Conservation (phyloP, 2,797 vertebrate genomes). For the Knipowitschia caucasica region DNA sequence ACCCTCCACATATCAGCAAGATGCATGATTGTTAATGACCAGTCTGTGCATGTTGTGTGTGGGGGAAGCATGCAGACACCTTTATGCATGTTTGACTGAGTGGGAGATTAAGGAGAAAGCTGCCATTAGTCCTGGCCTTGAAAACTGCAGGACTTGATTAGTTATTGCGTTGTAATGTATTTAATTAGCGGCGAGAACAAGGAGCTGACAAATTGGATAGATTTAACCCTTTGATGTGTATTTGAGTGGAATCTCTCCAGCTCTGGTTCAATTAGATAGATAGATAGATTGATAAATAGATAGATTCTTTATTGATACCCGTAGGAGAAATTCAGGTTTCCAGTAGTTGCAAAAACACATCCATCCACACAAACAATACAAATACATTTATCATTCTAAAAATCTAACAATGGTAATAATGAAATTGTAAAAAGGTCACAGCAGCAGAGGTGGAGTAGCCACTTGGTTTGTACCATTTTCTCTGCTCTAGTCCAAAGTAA, state of each 20-base stretch:
- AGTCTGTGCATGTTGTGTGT: background rate
- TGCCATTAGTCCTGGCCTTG: constrained; percentile 18
- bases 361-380: no score
- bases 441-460: no score
- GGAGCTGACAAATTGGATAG: constrained; percentile 5
- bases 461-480: no score
- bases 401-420: no score
- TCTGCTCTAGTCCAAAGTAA: no score
- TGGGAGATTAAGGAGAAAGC: constrained; percentile 33
- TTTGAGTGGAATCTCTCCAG: background rate
- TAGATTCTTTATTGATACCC: no score
- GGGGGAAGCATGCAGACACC: constrained; percentile 3
- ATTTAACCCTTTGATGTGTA: background rate
- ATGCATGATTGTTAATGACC: constrained; percentile 40
- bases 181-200: constrained; percentile 35
- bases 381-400: no score
- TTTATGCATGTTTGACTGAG: constrained; percentile 35
- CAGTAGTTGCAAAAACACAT: no score
- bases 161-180: constrained; percentile 35
- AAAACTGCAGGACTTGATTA: constrained; percentile 30
- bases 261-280: background rate
- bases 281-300: no score
- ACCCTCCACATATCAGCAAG: constrained; percentile 35
- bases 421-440: no score
- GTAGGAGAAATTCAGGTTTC: no score